phyloP scores from a whole-genome alignment of 2,113 vertebrate genomes.

The Malurus elegans region DNA sequence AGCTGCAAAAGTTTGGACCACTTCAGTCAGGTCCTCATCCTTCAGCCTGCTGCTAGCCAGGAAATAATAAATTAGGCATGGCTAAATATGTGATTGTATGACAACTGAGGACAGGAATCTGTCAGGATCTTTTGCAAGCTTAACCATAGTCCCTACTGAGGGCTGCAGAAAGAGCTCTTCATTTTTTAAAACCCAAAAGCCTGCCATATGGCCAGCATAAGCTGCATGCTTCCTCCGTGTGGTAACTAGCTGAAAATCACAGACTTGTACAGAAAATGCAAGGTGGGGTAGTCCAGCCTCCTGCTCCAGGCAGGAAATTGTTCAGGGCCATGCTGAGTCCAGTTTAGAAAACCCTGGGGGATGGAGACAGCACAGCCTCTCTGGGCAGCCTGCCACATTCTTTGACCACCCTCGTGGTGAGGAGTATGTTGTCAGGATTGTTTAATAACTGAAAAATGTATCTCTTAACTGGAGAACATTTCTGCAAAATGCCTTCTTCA shows the following conservation, averaged over 20 bases:
- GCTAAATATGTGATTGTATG: background rate
- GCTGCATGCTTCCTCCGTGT: background rate
- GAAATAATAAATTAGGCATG: background rate
- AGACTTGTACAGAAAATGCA: background rate
- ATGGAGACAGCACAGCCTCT: background rate
- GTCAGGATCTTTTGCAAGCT: background rate
- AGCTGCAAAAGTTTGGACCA: background rate
- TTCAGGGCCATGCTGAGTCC: background rate
- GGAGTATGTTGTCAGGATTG: background rate
- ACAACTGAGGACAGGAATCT: background rate
- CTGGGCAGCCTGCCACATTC: background rate
- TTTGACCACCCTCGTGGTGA: background rate
- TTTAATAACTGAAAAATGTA: conserved; percentile 17
- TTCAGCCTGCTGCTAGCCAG: background rate
- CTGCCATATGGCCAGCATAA: background rate
- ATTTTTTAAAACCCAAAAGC: background rate
- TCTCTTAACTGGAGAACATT: background rate
- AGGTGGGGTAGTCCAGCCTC: background rate
- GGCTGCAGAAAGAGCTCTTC: background rate
- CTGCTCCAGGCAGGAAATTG: background rate
- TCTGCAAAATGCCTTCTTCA: background rate
- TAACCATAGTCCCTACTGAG: background rate
- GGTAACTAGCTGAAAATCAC: background rate
- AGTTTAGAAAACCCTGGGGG: background rate
- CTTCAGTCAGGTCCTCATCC: background rate